Percentiles rank a stretch among this genome's conserved stretches.
Conservation (phyloP, 2,797 vertebrate species). For the Ctenopoma multispine region DNA sequence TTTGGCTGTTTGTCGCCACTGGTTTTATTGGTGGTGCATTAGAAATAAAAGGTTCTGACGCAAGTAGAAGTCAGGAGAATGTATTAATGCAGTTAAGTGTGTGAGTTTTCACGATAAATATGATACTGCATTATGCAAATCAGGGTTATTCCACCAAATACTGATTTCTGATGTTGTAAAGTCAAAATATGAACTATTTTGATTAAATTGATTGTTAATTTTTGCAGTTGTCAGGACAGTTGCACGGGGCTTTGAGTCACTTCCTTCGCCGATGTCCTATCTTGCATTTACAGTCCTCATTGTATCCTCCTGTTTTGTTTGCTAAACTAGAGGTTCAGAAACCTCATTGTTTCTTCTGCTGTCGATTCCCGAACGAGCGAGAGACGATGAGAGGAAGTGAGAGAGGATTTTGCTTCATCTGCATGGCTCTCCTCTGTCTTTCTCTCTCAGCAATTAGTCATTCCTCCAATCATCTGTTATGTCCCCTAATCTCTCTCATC, state of each 20-base stretch:
- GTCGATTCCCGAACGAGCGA: not conserved
- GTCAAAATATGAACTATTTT: no score
- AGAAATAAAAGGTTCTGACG: conserved; percentile 1
- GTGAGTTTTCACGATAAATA: not conserved
- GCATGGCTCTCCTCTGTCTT: conserved; percentile 40
- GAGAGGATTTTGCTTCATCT: conserved; percentile 58
- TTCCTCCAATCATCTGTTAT: conserved; percentile 54
- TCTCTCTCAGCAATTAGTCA: conserved; percentile 58
- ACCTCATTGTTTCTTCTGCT: not conserved
- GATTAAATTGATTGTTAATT: no score
- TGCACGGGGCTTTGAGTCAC: no score
- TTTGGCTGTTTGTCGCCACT: not conserved
- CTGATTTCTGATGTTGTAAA: no score
- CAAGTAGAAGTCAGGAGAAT: conserved; percentile 18
- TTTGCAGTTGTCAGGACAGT: no score
- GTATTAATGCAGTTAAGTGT: conserved; percentile 1
- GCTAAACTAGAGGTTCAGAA: not conserved
- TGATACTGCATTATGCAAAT: no score
- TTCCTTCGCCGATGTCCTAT: no score
- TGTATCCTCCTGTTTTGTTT: not conserved
- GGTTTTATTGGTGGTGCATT: not conserved
- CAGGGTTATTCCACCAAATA: no score
- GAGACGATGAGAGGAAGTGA: conserved; percentile 18
- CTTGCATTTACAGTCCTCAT: no score
- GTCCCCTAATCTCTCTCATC: conserved; percentile 49